These are phyloP conservation scores for Mico argentatus DNA, from an alignment of 2,797 vertebrate species.

Conservation along the genomic window DNA sequence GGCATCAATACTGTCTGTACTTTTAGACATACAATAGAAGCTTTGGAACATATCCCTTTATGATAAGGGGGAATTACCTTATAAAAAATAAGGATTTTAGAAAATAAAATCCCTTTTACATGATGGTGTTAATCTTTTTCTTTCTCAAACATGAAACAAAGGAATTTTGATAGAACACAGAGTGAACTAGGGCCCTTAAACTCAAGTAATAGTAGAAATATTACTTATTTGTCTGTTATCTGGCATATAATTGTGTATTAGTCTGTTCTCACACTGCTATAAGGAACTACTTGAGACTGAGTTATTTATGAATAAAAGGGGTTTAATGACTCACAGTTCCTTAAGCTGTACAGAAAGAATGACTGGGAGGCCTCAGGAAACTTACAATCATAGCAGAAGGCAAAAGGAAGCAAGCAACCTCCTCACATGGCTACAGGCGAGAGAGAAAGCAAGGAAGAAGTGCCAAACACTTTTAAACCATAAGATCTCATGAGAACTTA, in stretches of 20 bases:
- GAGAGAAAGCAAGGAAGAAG: no score
- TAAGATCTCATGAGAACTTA: no score
- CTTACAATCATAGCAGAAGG: no score
- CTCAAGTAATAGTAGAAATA: background rate
- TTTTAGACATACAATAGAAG: background rate
- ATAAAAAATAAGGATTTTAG: background rate
- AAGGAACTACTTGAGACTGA: no score
- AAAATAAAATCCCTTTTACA: background rate
- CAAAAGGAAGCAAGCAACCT: no score
- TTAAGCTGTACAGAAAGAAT: no score
- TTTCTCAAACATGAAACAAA: background rate
- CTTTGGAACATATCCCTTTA: background rate
- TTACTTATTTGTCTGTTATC: background rate
- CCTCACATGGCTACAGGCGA: no score
- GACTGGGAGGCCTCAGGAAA: no score
- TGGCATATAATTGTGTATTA: background rate
- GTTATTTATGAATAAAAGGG: no score
- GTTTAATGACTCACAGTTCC: no score
- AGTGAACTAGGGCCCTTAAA: background rate
- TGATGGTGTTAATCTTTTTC: background rate
- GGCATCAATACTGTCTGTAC: background rate
- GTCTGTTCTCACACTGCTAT: no score
- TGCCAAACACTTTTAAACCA: no score
- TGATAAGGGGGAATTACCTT: background rate
- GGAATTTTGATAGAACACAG: background rate